Conservation (phyloP, 2,888 invertebrate species). For the Osmoderma eremita region DNA sequence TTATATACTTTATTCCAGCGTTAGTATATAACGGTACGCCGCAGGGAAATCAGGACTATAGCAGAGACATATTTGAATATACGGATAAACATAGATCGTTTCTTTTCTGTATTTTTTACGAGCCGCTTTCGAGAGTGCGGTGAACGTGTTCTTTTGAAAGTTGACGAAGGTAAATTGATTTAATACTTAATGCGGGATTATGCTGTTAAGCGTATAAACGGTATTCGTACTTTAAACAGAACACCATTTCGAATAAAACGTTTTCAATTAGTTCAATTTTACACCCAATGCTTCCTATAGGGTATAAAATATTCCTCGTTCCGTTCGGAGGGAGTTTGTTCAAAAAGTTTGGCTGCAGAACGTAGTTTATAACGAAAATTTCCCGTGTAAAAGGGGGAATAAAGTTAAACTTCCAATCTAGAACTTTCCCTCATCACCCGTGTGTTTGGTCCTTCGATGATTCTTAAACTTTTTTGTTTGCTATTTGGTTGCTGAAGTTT, state of each 20-base stretch:
- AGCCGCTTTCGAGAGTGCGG: background rate
- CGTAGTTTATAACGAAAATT: conserved; percentile 10
- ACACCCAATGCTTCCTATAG: no score
- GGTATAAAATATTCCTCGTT: no score
- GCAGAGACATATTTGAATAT: conserved; percentile 1
- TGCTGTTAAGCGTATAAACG: no score
- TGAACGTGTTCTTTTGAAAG: background rate
- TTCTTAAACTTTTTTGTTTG: background rate
- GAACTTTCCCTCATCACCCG: conserved; percentile 2
- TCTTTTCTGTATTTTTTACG: background rate
- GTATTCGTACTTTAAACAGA: no score
- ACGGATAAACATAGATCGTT: background rate
- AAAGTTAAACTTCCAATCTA: conserved; percentile 9
- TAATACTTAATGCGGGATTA: background rate
- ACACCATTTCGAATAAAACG: no score
- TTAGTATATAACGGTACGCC: conserved; percentile 17
- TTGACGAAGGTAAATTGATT: conserved; percentile 4
- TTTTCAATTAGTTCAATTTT: no score
- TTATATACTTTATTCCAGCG: background rate
- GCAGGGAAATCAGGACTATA: conserved; percentile 20
- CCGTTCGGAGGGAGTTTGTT: background rate
- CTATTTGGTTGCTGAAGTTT: background rate
- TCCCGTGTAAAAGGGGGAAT: background rate
- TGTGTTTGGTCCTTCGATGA: background rate
- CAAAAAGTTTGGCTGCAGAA: background rate